phyloP scores from a whole-genome alignment of 2,888 invertebrate genomes.

The Megalurothrips usitatus region DNA sequence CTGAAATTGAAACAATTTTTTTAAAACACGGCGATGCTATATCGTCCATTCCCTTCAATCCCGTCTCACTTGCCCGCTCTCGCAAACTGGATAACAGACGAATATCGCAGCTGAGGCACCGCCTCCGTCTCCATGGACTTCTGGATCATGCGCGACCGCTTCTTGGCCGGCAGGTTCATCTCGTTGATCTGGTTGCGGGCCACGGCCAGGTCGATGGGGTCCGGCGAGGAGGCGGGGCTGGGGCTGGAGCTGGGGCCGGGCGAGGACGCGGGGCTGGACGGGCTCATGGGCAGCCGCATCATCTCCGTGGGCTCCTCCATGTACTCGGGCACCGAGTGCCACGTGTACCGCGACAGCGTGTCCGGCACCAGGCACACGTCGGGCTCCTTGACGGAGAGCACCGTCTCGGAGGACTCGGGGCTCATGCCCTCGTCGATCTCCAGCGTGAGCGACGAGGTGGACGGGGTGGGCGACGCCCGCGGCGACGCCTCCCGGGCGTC shows the following conservation, averaged over 20 bases:
- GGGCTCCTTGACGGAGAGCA: slow-evolving; percentile 39
- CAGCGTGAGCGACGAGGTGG: slow-evolving; percentile 29
- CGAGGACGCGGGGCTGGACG: slow-evolving; percentile 53
- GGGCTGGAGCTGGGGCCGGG: slow-evolving; percentile 56
- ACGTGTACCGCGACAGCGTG: slow-evolving; percentile 38
- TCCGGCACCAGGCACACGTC: slow-evolving; percentile 42
- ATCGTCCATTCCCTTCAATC: slow-evolving; percentile 28
- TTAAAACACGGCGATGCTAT: slow-evolving; percentile 29
- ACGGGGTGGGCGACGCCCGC: slow-evolving; percentile 39
- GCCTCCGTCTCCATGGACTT: slow-evolving; percentile 57
- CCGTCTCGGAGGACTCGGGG: slow-evolving; percentile 34
- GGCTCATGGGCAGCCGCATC: slow-evolving; percentile 32
- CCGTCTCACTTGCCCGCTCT: slow-evolving; percentile 34
- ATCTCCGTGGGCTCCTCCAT: slow-evolving; percentile 34
- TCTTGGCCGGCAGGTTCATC: slow-evolving; percentile 68
- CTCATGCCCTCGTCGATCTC: slow-evolving; percentile 19
- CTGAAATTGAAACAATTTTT: slow-evolving; percentile 8
- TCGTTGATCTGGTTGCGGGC: slow-evolving; percentile 53
- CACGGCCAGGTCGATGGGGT: slow-evolving; percentile 52
- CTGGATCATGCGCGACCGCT: slow-evolving; percentile 70
- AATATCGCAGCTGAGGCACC: slow-evolving; percentile 51
- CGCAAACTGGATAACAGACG: slow-evolving; percentile 85
- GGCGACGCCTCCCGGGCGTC: slow-evolving; percentile 39
- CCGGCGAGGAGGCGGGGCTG: slow-evolving; percentile 52
- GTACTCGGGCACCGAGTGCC: slow-evolving; percentile 37